phyloP scores from a whole-genome alignment of 1,140 invertebrate species.

The Rhizoglyphus robini region DNA sequence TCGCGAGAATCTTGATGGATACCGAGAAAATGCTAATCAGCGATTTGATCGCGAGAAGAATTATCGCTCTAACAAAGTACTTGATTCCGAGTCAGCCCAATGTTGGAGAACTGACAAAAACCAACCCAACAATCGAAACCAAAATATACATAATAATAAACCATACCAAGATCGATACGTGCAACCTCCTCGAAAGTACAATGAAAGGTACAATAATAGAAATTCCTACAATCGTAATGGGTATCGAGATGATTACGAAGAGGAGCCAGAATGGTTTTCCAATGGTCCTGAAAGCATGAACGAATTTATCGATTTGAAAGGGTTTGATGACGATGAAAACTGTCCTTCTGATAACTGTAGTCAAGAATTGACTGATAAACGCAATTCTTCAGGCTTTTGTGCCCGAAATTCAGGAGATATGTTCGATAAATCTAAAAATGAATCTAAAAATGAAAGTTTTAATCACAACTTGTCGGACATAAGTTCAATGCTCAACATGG shows the following conservation, averaged over 20 bases:
- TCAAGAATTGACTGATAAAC: background rate
- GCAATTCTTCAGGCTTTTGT: too few species aligned
- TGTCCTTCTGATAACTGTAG: background rate
- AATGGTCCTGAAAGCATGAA: constrained; percentile 72
- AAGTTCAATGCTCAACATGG: too few species aligned
- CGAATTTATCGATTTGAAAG: constrained; percentile 80
- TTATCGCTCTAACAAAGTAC: background rate
- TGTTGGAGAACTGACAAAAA: background rate
- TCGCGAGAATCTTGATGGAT: background rate
- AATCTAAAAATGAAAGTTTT: too few species aligned
- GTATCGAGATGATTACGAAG: constrained; percentile 29
- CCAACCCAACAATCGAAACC: background rate
- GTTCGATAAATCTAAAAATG: too few species aligned
- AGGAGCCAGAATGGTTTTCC: constrained; percentile 51
- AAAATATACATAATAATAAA: background rate
- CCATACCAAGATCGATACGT: background rate
- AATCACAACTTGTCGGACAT: too few species aligned
- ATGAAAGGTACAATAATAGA: background rate
- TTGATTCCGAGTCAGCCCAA: background rate
- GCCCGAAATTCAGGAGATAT: too few species aligned
- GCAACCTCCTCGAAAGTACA: background rate
- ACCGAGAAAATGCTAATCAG: background rate
- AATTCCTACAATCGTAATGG: background rate
- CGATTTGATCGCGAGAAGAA: background rate
- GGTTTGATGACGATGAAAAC: constrained; percentile 55